A percentile compares a stretch with the other conserved stretches of the same genome.
Evolutionary conservation across 2,888 invertebrate genomes (phyloP).

Genomic region (Microplitis deprimator): DNA sequence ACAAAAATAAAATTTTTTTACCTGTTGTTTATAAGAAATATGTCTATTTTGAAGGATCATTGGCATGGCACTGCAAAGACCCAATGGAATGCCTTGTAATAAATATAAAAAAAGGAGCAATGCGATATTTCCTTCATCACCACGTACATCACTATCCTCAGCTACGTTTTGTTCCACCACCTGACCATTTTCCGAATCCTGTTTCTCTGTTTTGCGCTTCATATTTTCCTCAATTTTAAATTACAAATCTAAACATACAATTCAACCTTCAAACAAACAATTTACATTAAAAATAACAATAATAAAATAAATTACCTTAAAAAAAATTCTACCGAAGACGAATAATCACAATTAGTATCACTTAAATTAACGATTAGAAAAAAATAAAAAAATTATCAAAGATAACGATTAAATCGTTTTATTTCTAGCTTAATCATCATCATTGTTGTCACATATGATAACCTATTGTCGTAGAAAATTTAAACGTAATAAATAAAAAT

Average conservation of each 20-base stretch:
- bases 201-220: conserved; percentile 52
- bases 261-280: background rate
- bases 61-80: conserved; percentile 93
- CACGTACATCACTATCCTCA: conserved; percentile 69
- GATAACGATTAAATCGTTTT: background rate
- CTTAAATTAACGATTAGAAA: background rate
- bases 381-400: background rate
- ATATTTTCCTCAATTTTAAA: conserved; percentile 36
- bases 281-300: conserved; percentile 5
- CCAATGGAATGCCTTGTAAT: conserved; percentile 95
- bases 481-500: background rate
- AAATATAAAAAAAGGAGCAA: conserved; percentile 93
- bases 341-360: background rate
- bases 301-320: background rate
- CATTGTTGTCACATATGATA: conserved; percentile 23
- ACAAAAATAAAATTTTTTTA: conserved; percentile 54
- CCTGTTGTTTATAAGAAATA: conserved; percentile 95
- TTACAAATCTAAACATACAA: conserved; percentile 1
- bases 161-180: conserved; percentile 39
- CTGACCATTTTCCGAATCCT: conserved; percentile 50
- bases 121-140: conserved; percentile 86
- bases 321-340: background rate
- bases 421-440: conserved; percentile 23
- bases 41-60: conserved; percentile 94
- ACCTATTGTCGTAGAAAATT: background rate